Percentiles rank a stretch among this genome's conserved stretches.
Conservation (phyloP, 2,113 vertebrate genomes). For the Aphyosemion australe region DNA sequence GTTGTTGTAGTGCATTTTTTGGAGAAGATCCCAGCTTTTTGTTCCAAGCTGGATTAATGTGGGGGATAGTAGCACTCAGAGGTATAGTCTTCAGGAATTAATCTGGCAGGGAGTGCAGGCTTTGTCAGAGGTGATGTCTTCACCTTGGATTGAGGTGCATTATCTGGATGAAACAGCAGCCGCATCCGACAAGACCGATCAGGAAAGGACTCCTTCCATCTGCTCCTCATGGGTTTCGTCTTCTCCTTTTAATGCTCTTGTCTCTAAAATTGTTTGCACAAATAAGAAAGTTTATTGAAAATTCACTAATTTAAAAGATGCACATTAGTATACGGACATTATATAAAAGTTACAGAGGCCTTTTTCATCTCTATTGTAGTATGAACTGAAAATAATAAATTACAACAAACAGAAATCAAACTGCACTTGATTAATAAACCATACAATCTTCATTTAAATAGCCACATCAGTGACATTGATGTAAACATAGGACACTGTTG, state of each 20-base stretch:
- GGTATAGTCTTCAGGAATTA: conserved; percentile 45
- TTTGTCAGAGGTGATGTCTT: conserved; percentile 54
- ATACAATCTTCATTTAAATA: too few relatives aligned
- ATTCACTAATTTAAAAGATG: too few relatives aligned
- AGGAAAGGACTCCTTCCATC: conserved; percentile 5
- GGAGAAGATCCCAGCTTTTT: conserved; percentile 2
- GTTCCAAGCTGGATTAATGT: conserved; percentile 36
- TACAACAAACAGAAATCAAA: too few relatives aligned
- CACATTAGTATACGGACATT: too few relatives aligned
- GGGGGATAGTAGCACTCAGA: conserved; percentile 33
- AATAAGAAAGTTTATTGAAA: too few relatives aligned
- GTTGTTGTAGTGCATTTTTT: conserved; percentile 2
- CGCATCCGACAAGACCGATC: conserved; percentile 30
- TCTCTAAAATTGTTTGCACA: not conserved
- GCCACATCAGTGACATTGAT: too few relatives aligned
- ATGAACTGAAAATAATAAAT: too few relatives aligned
- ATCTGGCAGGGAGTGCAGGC: conserved; percentile 40
- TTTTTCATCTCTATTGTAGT: too few relatives aligned
- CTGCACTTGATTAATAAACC: too few relatives aligned
- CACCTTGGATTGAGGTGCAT: conserved; percentile 57
- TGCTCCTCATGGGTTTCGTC: not conserved
- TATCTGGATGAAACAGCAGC: conserved; percentile 58
- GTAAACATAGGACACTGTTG: too few relatives aligned
- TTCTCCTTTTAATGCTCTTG: not conserved
- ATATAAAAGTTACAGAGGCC: too few relatives aligned